Conservation (phyloP, 2,888 invertebrate species). For the Incurvaria masculella region DNA sequence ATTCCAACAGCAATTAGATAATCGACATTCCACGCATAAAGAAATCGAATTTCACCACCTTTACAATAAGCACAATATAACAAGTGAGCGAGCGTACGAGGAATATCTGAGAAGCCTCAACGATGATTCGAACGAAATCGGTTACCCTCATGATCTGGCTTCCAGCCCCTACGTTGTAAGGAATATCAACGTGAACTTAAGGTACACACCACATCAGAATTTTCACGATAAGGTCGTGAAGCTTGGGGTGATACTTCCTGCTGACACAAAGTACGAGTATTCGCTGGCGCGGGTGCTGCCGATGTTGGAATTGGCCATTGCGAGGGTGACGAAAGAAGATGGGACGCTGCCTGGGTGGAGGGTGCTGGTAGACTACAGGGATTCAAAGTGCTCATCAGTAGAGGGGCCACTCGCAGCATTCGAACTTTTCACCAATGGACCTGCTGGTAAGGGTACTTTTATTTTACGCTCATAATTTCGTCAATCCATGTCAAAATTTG, state of each 20-base stretch:
- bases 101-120: constrained; percentile 15
- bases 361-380: constrained; percentile 65
- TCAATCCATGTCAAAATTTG: too few species aligned
- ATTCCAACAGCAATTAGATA: background rate
- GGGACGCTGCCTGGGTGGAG: constrained; percentile 66
- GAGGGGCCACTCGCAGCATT: constrained; percentile 76
- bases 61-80: background rate
- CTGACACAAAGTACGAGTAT: constrained; percentile 59
- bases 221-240: constrained; percentile 50
- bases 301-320: constrained; percentile 66
- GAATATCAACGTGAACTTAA: constrained; percentile 39
- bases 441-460: constrained; percentile 52
- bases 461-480: too few species aligned
- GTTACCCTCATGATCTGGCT: constrained; percentile 39
- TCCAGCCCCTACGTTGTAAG: constrained; percentile 37
- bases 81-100: background rate
- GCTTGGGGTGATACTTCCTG: constrained; percentile 63
- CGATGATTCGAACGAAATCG: constrained; percentile 31
- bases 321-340: constrained; percentile 55
- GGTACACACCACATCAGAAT: constrained; percentile 30
- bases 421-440: constrained; percentile 66
- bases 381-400: constrained; percentile 74
- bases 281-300: constrained; percentile 66
- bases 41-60: background rate
- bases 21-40: background rate